Percentiles rank a stretch among this genome's conserved stretches.
These are phyloP conservation scores for Lacerta viridis DNA, from an alignment of 2,797 vertebrate genomes.

Conservation along the genomic window DNA sequence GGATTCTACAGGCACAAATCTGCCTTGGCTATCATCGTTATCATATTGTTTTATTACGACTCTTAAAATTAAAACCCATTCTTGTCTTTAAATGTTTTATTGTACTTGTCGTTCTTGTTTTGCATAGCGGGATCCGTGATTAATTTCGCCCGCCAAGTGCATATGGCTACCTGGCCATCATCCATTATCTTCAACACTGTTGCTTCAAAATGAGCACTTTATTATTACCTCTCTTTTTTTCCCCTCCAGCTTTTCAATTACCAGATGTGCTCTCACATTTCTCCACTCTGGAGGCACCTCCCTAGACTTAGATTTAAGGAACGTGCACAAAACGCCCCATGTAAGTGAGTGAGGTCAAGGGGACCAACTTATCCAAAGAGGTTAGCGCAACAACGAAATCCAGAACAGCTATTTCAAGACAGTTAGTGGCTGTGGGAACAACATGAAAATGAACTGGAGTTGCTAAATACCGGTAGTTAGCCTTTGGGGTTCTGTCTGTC, in stretches of 20 bases:
- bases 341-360: constrained; percentile 65
- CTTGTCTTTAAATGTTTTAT: constrained; percentile 76
- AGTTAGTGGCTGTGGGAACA: not conserved
- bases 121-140: constrained; percentile 65
- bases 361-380: constrained; percentile 15
- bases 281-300: constrained; percentile 57
- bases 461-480: not conserved
- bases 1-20: constrained; percentile 64
- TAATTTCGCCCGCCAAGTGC: constrained; percentile 79
- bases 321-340: constrained; percentile 50
- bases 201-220: constrained; percentile 77
- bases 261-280: constrained; percentile 77
- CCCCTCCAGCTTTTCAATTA: constrained; percentile 75
- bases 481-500: not conserved
- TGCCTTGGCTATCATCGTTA: constrained; percentile 74
- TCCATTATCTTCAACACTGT: constrained; percentile 76
- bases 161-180: constrained; percentile 78
- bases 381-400: not conserved
- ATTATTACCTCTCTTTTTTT: constrained; percentile 73
- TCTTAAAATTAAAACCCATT: constrained; percentile 81
- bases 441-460: not conserved
- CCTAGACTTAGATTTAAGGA: constrained; percentile 59
- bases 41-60: constrained; percentile 76
- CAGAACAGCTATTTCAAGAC: not conserved
- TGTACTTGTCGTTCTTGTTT: constrained; percentile 74